phyloP scores from a whole-genome alignment of 2,797 vertebrate genomes.

The Cynodonichthys magdalenae region DNA sequence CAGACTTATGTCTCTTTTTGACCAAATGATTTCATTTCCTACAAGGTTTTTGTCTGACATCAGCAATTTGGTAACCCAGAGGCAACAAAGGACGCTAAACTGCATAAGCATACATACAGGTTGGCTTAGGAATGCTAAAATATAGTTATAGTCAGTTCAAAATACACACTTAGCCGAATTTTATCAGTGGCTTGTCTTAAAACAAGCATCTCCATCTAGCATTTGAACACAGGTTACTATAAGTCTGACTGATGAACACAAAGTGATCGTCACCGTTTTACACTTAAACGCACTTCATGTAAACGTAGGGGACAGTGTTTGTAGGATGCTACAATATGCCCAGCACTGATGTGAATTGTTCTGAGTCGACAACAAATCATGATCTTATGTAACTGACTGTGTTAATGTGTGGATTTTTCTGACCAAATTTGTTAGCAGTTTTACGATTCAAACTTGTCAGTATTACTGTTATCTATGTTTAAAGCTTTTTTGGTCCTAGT shows the following conservation, averaged over 20 bases:
- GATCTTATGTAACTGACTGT: slow-evolving; percentile 88
- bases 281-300: slow-evolving; percentile 71
- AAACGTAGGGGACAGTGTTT: slow-evolving; percentile 69
- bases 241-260: slow-evolving; percentile 62
- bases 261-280: slow-evolving; percentile 60
- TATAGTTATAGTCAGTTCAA: slow-evolving; percentile 46
- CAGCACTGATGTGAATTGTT: slow-evolving; percentile 87
- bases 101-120: slow-evolving; percentile 54
- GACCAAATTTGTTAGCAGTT: slow-evolving; percentile 89
- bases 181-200: slow-evolving; percentile 41
- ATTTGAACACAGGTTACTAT: slow-evolving; percentile 71
- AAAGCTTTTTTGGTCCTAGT: slow-evolving; percentile 88
- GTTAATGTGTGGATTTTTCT: slow-evolving; percentile 91
- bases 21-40: slow-evolving; percentile 19
- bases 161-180: slow-evolving; percentile 44
- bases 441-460: slow-evolving; percentile 87
- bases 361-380: slow-evolving; percentile 83
- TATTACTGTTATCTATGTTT: slow-evolving; percentile 88
- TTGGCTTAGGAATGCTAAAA: slow-evolving; percentile 41
- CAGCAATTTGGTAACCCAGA: slow-evolving; percentile 72
- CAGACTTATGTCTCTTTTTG: slow-evolving; percentile 6
- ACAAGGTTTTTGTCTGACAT: slow-evolving; percentile 66
- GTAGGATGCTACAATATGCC: slow-evolving; percentile 82
- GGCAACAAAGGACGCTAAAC: slow-evolving; percentile 73
- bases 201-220: slow-evolving; percentile 59